Evolutionary conservation across 1,140 invertebrate species (phyloP).

Genomic region (Pseudachorutes palmiensis): DNA sequence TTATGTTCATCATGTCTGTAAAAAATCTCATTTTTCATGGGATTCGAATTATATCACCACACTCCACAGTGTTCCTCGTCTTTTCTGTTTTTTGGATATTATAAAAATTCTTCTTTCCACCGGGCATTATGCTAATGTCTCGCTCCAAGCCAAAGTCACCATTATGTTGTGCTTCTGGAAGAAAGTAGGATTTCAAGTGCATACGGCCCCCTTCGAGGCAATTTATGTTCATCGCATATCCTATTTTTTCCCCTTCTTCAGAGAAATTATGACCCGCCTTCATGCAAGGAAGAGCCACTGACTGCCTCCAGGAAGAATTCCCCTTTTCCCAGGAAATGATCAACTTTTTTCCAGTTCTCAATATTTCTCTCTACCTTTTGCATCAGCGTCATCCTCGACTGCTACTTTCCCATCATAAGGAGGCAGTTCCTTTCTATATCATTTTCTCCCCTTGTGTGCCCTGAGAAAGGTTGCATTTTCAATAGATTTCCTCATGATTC

Average conservation of each 20-base stretch:
- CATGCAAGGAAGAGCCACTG: background rate
- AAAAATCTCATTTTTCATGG: background rate
- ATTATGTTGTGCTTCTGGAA: background rate
- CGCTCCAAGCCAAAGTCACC: background rate
- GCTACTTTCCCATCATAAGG: background rate
- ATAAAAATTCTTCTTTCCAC: background rate
- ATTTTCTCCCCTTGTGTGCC: background rate
- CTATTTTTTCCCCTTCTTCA: background rate
- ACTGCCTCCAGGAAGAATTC: background rate
- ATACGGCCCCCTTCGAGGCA: background rate
- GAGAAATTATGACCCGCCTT: background rate
- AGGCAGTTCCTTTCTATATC: background rate
- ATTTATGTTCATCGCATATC: conserved; percentile 7
- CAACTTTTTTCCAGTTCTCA: background rate
- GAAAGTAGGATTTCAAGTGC: background rate
- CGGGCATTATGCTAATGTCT: background rate
- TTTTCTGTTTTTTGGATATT: background rate
- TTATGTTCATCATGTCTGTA: background rate
- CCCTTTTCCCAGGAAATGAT: background rate
- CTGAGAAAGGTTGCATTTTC: background rate
- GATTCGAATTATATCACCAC: background rate
- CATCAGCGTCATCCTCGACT: background rate
- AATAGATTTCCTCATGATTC: conserved; percentile 3
- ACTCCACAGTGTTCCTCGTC: no score
- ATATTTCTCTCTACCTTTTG: background rate